Evolutionary conservation across 2,888 invertebrate genomes (phyloP).

Genomic region (Fragum fragum): DNA sequence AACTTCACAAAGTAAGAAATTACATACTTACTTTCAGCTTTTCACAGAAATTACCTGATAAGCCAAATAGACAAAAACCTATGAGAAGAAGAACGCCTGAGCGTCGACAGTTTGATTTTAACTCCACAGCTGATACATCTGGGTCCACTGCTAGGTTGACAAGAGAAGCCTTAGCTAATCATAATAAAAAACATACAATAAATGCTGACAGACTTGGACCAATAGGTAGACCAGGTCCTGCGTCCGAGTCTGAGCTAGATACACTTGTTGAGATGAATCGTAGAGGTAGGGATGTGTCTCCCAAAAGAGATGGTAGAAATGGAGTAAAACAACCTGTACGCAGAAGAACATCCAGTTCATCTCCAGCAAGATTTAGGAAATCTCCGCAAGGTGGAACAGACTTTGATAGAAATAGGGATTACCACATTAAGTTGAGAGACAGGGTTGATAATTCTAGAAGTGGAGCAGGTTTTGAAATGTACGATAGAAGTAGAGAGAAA

Average conservation of each 20-base stretch:
- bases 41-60: slow-evolving; percentile 7
- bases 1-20: no score
- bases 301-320: not conserved
- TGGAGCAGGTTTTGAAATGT: slow-evolving; percentile 16
- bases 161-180: slow-evolving; percentile 62
- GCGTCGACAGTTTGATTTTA: slow-evolving; percentile 45
- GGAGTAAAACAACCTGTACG: slow-evolving; percentile 1
- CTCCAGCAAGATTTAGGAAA: slow-evolving; percentile 55
- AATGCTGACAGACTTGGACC: slow-evolving; percentile 37
- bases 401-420: slow-evolving; percentile 12
- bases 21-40: no score
- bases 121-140: slow-evolving; percentile 34
- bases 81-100: slow-evolving; percentile 46
- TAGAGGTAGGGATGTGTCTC: slow-evolving; percentile 22
- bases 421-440: slow-evolving; percentile 41
- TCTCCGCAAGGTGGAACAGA: slow-evolving; percentile 17
- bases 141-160: slow-evolving; percentile 58
- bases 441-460: slow-evolving; percentile 30
- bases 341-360: slow-evolving; percentile 57
- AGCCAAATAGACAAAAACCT: not conserved
- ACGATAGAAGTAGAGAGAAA: slow-evolving; percentile 30
- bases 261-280: slow-evolving; percentile 60
- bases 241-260: slow-evolving; percentile 60
- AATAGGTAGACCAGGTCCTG: slow-evolving; percentile 53
- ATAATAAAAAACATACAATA: slow-evolving; percentile 51